Conservation (phyloP, 2,797 vertebrate genomes). For the Hydrocynus forskahlii region DNA sequence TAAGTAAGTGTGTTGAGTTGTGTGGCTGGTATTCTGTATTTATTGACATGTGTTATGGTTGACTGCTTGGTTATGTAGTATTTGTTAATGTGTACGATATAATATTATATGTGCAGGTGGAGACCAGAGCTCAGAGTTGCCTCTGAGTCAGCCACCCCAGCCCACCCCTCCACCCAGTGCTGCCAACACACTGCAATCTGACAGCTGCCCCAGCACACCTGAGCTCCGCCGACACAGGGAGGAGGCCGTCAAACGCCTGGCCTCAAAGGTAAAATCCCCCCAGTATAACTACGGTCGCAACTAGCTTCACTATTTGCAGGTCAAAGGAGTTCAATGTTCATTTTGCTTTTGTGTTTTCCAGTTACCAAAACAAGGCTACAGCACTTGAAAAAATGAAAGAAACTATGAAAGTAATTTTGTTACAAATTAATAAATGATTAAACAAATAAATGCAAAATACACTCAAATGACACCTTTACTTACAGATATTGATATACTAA, state of each 20-base stretch:
- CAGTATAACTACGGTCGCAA: not conserved
- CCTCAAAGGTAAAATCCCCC: constrained; percentile 84
- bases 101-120: constrained; percentile 70
- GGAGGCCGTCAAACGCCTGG: constrained; percentile 87
- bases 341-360: no score
- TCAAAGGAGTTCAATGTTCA: no score
- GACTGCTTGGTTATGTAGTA: not conserved
- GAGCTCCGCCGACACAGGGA: constrained; percentile 81
- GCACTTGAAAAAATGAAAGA: no score
- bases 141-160: constrained; percentile 84
- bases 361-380: no score
- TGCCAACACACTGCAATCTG: constrained; percentile 71
- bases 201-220: constrained; percentile 74
- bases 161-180: constrained; percentile 76
- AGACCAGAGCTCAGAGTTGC: constrained; percentile 82
- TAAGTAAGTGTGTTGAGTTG: not conserved
- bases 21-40: not conserved
- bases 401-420: no score
- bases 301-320: not conserved
- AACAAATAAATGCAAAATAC: no score
- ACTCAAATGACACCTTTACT: no score
- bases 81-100: constrained; percentile 10
- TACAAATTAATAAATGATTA: no score
- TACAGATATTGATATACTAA: no score
- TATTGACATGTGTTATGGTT: not conserved